Base-by-base conservation (phyloP, 2,113 vertebrate species). In the Corythornis cristatus region DNA sequence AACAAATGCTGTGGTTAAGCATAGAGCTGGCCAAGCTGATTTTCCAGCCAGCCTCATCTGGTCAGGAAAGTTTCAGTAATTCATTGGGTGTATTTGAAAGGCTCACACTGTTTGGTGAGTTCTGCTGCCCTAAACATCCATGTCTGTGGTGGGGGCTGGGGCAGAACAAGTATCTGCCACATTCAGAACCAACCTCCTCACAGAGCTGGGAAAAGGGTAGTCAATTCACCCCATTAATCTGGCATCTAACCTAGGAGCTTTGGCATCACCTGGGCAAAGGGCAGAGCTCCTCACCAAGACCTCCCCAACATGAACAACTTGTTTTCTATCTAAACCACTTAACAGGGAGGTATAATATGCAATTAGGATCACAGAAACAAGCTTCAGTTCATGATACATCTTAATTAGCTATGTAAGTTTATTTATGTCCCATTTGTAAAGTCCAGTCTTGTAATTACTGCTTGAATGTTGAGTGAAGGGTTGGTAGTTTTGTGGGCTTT, bases 381-480 rank as follows among this genome's bases (percentile, higher is more conserved):
- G 46, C 60, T 86, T 82, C 93, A 95, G 81, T 91, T 96, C 83
- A 92, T 61, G 95, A 94, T 94, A 86, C 76, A 68, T 95, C 97
- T 95, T 97, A 96, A 97, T 97, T 96, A 97, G 92, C 96, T 92
- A 91, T 96, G 96, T 96, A 94, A 97, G 96, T 92, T 97, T 97
- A 97, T 96, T 96, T 95, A 93, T 96, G 94, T 96, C 94, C 57
- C 83, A 93, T 96, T 97, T 97, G 95, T 96, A 94, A 95, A 94
- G 70, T 95, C 90, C 87, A 66, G 83, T 91, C 94, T 75, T 86
- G 64, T 90, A 96, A 96, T 95, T 96, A 91, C 67, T 83, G 54
- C 80, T 81, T 53, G 83, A 86, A 83, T 40, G 43, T 64, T 95
- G 83, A 85, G n/a, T 26, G 67, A 90, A 93, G 60, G 54, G 8